Evolutionary conservation across 2,797 vertebrate species (phyloP), one percentile per base, ranked within the genome.

Genomic region (Podarcis lilfordi): DNA sequence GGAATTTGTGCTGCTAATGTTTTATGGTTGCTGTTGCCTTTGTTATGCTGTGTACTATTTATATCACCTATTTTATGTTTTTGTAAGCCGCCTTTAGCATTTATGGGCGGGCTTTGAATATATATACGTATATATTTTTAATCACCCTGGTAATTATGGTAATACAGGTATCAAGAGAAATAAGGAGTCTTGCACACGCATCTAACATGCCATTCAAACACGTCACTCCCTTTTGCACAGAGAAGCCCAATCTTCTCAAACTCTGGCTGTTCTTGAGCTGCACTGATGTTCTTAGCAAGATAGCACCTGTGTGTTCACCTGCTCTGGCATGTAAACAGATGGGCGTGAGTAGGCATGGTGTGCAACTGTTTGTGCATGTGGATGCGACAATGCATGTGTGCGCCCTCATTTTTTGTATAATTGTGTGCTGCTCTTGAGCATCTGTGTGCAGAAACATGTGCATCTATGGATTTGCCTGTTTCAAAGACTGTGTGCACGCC

Each of bases 1-100:
- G 80, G 77, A 29, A 85, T 50, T 75, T 55, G 3, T 85, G 61
- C 83, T 77, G 71, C 72, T 86, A 66, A 74, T 81, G 72, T 66
- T 75, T 89, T 40, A 37, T 35, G 5, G 35, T 23, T 59, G n/a
- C 27, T 55, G 43, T 50, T 45, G 32, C 43, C 64, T 45, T 55
- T 43, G 59, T 78, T 71, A 37, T 43, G 21, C 68, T 61, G 35
- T 40, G 32, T 61, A 86, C 35, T 66, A 35, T 75, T 87, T 82
- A 75, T 61, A 64, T 74, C 50, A 43, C 32, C 37, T 76, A 71
- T 80, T 80, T 86, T 35, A 8, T 27, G 15, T 61, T 61, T 88
- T 23, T 32, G 77, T 55, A 78, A 84, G 68, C 50, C 45, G 68
- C 82, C 66, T 79, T 40, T 37, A 88, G 66, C 37, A 61, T 59